These are phyloP conservation scores for Agriopis aurantiaria DNA, from an alignment of 2,888 invertebrate genomes.

Conservation along the genomic window DNA sequence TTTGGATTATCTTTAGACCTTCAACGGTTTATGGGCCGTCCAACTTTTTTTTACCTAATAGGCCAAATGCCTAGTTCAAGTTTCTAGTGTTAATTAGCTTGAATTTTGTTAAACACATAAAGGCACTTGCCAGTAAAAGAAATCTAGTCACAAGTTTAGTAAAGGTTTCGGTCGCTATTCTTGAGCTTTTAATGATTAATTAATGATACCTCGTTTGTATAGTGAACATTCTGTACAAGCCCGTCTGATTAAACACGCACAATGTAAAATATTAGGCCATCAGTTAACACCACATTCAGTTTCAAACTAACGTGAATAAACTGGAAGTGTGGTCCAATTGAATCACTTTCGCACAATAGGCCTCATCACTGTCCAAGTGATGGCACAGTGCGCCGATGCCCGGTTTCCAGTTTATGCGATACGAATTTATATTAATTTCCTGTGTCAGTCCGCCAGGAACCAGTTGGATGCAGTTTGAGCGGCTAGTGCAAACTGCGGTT, in stretches of 20 bases:
- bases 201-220: neutral
- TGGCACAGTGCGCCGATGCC: constrained; percentile 65
- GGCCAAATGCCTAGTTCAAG: no score
- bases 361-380: constrained; percentile 74
- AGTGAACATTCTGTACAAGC: neutral
- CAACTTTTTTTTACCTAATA: no score
- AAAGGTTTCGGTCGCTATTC: neutral
- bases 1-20: no score
- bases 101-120: no score
- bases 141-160: no score
- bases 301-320: constrained; percentile 69
- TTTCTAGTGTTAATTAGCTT: no score
- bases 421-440: constrained; percentile 85
- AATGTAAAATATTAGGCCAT: constrained; percentile 46
- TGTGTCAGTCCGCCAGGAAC: constrained; percentile 70
- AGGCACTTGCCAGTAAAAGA: no score
- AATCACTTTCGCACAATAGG: constrained; percentile 76
- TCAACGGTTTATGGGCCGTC: no score
- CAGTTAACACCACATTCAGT: constrained; percentile 63
- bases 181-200: neutral
- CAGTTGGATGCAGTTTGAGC: constrained; percentile 77
- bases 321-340: constrained; percentile 70
- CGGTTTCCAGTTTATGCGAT: constrained; percentile 76
- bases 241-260: constrained; percentile 28
- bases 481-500: constrained; percentile 76